phyloP scores from a whole-genome alignment of 2,797 vertebrate species.

The Prunella strophiata region DNA sequence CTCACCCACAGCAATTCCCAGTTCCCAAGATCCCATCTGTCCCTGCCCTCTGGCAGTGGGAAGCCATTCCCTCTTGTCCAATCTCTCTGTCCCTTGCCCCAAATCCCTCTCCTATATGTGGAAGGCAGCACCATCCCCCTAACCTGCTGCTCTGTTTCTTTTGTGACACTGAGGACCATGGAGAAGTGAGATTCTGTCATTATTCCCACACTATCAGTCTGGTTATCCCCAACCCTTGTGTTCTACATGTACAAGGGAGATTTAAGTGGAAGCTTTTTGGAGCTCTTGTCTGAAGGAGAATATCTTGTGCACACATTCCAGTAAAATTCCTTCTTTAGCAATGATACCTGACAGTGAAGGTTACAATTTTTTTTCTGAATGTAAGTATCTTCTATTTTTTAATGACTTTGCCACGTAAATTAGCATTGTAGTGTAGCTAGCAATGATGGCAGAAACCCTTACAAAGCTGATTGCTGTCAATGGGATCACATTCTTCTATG shows the following conservation, averaged over 20 bases:
- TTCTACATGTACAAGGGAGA: neutral
- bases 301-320: neutral
- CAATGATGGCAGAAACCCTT: neutral
- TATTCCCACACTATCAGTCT: no score
- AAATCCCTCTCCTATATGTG: no score
- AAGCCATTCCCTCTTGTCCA: neutral
- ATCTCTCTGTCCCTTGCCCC: no score
- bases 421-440: neutral
- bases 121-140: neutral
- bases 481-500: neutral
- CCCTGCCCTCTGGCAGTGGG: neutral
- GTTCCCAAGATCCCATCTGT: fast-evolving
- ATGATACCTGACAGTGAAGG: neutral
- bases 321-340: neutral
- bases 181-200: neutral
- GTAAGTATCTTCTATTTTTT: neutral
- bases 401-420: neutral
- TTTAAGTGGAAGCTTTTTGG: neutral
- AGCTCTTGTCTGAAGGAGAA: neutral
- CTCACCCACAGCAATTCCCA: fast-evolving
- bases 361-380: neutral
- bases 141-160: neutral
- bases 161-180: neutral
- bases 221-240: neutral
- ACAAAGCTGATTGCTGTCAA: neutral